These are phyloP conservation scores for Pelecanus crispus DNA, from an alignment of 2,113 vertebrate species.

Conservation along the genomic window DNA sequence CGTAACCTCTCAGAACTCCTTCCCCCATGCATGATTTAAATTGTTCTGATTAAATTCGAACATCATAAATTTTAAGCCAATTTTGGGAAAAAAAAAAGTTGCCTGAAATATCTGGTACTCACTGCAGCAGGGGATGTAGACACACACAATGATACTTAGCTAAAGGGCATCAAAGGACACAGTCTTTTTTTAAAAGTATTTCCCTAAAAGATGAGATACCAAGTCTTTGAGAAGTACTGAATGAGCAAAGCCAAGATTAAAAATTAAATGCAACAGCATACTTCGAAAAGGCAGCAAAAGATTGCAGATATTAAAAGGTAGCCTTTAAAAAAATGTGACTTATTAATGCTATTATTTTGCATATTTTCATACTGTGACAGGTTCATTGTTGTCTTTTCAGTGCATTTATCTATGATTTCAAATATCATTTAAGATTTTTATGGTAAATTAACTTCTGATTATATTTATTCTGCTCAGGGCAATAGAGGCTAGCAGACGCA, in stretches of 20 bases:
- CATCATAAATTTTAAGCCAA: not conserved
- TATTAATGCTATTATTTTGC: not conserved
- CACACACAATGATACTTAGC: not conserved
- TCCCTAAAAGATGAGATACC: not conserved
- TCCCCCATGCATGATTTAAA: not conserved
- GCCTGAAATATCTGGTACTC: not conserved
- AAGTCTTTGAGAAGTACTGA: not conserved
- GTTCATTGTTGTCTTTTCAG: conserved; percentile 28
- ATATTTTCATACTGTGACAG: not conserved
- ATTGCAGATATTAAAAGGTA: not conserved
- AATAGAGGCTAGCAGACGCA: not conserved
- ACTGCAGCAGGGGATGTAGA: not conserved
- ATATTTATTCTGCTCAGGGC: not conserved
- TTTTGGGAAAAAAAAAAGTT: not conserved
- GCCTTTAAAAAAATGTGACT: not conserved
- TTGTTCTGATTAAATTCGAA: not conserved
- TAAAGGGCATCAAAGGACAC: not conserved
- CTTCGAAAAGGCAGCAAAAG: not conserved
- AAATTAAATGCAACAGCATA: not conserved
- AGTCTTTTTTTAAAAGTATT: not conserved
- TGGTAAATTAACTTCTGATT: conserved; percentile 53
- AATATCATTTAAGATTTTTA: conserved; percentile 56
- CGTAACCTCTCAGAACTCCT: not conserved
- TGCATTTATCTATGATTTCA: conserved; percentile 41
- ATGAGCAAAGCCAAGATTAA: not conserved